Conservation (phyloP, 2,888 invertebrate species). For the Clitarchus hookeri region DNA sequence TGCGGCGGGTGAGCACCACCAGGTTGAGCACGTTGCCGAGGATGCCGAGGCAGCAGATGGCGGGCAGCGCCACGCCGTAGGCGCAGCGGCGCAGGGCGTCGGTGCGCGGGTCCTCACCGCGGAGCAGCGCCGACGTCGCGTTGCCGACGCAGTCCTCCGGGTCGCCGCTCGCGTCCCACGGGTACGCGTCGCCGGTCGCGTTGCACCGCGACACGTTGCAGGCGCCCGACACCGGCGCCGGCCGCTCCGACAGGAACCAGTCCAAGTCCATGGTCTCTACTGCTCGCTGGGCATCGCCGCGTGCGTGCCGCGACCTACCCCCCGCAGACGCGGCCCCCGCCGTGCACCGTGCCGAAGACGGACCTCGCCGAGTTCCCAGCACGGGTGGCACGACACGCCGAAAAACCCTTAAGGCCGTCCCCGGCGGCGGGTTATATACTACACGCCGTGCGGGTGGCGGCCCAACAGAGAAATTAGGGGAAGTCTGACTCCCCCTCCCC, state of each 20-base stretch:
- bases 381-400: neutral
- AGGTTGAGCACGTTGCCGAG: conserved; percentile 79
- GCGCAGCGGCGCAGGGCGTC: conserved; percentile 63
- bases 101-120: conserved; percentile 63
- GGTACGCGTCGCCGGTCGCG: neutral
- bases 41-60: conserved; percentile 73
- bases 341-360: neutral
- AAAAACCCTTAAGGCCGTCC: neutral
- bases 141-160: conserved; percentile 31
- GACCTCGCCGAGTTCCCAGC: too few species aligned
- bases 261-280: neutral
- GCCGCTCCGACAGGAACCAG: neutral
- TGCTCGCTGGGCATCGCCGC: too few species aligned
- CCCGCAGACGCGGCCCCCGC: neutral
- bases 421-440: neutral
- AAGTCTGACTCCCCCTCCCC: neutral
- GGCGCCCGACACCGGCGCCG: neutral
- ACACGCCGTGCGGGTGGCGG: neutral
- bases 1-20: conserved; percentile 74
- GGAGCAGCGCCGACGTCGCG: conserved; percentile 19
- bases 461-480: neutral
- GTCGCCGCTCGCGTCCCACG: conserved; percentile 17
- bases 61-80: conserved; percentile 69
- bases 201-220: conserved; percentile 22
- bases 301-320: neutral